phyloP scores from a whole-genome alignment of 2,113 vertebrate species.

The Coryphaenoides rupestris region DNA sequence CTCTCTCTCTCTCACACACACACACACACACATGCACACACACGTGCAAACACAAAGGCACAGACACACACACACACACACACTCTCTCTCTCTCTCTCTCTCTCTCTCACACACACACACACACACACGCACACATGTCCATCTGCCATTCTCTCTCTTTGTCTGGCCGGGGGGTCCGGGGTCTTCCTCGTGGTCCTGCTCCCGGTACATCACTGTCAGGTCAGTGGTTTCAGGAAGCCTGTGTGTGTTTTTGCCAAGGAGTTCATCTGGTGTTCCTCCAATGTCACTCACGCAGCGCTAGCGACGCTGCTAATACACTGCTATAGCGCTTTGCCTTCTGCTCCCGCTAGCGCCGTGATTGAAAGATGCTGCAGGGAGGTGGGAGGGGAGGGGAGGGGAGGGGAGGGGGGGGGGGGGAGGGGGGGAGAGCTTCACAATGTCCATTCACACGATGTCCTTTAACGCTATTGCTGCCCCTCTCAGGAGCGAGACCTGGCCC shows the following conservation, averaged over 20 bases:
- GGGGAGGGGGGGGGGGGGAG: background rate
- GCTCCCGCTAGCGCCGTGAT: background rate
- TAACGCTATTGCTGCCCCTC: conserved; percentile 11
- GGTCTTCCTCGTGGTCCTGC: conserved; percentile 50
- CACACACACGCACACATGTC: background rate
- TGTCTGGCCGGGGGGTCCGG: conserved; percentile 5
- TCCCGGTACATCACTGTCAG: conserved; percentile 29
- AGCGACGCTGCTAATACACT: conserved; percentile 33
- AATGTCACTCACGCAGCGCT: conserved; percentile 27
- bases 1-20: no score
- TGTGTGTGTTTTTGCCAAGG: conserved; percentile 30
- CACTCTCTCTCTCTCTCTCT: no score
- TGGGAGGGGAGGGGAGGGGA: background rate
- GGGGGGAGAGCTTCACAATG: conserved; percentile 41
- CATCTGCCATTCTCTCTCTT: conserved; percentile 5
- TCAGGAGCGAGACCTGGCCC: conserved; percentile 14
- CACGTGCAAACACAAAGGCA: no score
- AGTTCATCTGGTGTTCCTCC: background rate
- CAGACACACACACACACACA: no score
- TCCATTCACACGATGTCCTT: conserved; percentile 50
- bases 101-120: no score
- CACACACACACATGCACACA: no score
- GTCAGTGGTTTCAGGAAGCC: conserved; percentile 33
- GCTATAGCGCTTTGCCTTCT: conserved; percentile 31
- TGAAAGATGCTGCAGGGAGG: background rate